Percentiles rank a stretch among this genome's conserved stretches.
Conservation (phyloP, 2,888 invertebrate genomes). For the Thecocarcelia acutangulata region DNA sequence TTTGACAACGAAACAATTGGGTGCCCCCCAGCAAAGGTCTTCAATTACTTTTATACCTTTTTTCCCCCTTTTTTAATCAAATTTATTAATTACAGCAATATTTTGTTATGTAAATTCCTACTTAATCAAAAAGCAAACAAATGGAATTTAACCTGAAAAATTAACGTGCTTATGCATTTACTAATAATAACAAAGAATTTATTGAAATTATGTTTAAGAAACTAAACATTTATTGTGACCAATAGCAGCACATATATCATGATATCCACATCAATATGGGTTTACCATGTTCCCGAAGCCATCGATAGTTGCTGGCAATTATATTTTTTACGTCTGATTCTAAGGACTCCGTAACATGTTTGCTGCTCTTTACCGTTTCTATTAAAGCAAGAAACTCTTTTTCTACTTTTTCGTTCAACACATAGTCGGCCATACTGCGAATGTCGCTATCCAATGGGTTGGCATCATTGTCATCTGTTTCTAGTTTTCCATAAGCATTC, state of each 20-base stretch:
- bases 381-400: conserved; percentile 73
- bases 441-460: conserved; percentile 77
- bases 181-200: too few species aligned
- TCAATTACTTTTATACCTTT: too few species aligned
- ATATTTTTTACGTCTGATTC: conserved; percentile 71
- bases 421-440: conserved; percentile 74
- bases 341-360: conserved; percentile 68
- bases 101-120: too few species aligned
- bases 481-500: conserved; percentile 74
- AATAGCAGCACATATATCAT: not conserved
- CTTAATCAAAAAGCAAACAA: too few species aligned
- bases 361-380: conserved; percentile 72
- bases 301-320: conserved; percentile 73
- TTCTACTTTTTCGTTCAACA: conserved; percentile 74
- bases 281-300: conserved; percentile 75
- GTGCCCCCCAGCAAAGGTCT: too few species aligned
- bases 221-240: too few species aligned
- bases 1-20: too few species aligned
- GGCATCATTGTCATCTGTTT: conserved; percentile 72
- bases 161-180: too few species aligned
- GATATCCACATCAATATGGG: conserved; percentile 75
- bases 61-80: too few species aligned
- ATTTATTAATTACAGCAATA: too few species aligned
- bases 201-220: too few species aligned
- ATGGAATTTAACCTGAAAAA: too few species aligned